A percentile compares a stretch with the other conserved stretches of the same genome.
Evolutionary conservation across 2,113 vertebrate genomes (phyloP).

Genomic region (Mohoua ochrocephala): DNA sequence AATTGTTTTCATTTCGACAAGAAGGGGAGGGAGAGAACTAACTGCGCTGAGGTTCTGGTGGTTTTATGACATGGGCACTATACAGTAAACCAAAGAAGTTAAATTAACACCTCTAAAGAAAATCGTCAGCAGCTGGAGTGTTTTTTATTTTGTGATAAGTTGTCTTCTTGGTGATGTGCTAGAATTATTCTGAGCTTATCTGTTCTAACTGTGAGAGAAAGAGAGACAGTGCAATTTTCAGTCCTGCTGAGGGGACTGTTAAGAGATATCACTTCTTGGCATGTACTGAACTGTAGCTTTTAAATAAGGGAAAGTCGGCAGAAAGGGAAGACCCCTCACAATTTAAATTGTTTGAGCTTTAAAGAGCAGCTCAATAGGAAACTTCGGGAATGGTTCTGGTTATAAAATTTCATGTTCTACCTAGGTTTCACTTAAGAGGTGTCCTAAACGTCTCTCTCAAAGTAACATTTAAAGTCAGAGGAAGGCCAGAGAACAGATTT

Average conservation of each 20-base stretch:
- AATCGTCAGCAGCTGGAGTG: not conserved
- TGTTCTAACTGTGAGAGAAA: not conserved
- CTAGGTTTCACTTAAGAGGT: not conserved
- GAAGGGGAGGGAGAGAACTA: not conserved
- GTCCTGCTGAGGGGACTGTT: not conserved
- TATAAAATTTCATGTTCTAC: not conserved
- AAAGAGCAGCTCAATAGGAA: not conserved
- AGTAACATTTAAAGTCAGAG: not conserved
- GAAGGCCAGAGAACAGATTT: not conserved
- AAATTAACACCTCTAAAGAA: not conserved
- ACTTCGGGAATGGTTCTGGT: not conserved
- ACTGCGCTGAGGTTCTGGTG: accelerated
- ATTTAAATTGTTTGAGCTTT: not conserved
- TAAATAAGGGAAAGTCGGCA: not conserved
- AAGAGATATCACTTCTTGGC: not conserved
- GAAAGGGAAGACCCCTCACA: not conserved
- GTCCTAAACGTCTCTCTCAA: not conserved
- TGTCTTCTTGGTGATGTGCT: not conserved
- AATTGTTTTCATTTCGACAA: not conserved
- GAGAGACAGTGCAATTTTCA: not conserved
- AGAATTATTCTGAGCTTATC: not conserved
- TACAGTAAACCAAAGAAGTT: not conserved
- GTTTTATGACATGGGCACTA: not conserved
- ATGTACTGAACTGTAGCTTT: not conserved
- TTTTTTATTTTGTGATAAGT: not conserved